A percentile compares a stretch with the other conserved stretches of the same genome.
Conservation (phyloP, 1,140 invertebrate species). For the Zelostemma sp. region DNA sequence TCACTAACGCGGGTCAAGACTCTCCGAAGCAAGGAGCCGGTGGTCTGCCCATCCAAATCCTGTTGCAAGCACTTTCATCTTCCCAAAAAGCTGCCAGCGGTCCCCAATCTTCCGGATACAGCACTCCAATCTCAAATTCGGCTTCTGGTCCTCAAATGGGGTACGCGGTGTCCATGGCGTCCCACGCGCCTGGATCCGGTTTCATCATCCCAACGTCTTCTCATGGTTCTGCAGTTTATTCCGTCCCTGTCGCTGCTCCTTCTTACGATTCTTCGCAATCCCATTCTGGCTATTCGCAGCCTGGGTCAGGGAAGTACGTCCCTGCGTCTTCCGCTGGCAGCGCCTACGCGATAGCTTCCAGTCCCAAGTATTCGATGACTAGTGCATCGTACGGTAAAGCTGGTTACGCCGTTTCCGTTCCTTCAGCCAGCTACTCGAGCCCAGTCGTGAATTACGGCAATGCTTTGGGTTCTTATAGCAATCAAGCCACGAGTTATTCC, state of each 20-base stretch:
- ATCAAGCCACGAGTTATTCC: conserved; percentile 12
- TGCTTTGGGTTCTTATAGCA: conserved; percentile 12
- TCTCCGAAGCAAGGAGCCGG: conserved; percentile 23
- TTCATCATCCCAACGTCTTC: conserved; percentile 42
- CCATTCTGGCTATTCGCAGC: conserved; percentile 47
- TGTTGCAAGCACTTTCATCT: conserved; percentile 14
- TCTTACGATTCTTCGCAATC: conserved; percentile 29
- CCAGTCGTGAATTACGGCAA: conserved; percentile 23
- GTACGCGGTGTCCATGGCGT: conserved; percentile 42
- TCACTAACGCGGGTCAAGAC: conserved; percentile 30
- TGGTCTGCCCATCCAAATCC: conserved; percentile 22
- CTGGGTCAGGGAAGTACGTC: conserved; percentile 43
- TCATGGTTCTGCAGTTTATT: conserved; percentile 28
- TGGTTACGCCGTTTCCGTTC: conserved; percentile 27
- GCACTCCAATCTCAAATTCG: conserved; percentile 12
- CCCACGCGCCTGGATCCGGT: conserved; percentile 36
- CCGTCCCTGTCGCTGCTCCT: conserved; percentile 31
- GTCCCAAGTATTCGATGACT: conserved; percentile 18
- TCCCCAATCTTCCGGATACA: conserved; percentile 28
- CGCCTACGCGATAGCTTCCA: conserved; percentile 36
- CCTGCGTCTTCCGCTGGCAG: conserved; percentile 53
- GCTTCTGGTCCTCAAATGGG: conserved; percentile 14
- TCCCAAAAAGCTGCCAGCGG: conserved; percentile 2
- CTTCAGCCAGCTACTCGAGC: conserved; percentile 14
- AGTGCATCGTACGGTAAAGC: conserved; percentile 34